Conservation (phyloP, 1,140 invertebrate species). For the Eurosta solidaginis region DNA sequence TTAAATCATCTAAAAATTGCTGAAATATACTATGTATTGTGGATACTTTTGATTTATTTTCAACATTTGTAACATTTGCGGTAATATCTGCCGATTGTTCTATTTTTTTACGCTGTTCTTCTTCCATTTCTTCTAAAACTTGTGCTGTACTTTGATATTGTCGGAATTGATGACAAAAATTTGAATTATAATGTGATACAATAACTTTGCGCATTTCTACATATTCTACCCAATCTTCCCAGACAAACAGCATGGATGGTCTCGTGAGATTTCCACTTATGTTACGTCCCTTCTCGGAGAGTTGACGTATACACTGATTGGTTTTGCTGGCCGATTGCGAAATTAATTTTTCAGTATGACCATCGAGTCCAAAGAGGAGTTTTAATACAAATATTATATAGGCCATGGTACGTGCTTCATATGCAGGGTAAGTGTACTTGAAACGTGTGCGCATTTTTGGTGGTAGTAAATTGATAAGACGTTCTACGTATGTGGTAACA, state of each 20-base stretch:
- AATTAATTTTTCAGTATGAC: constrained; percentile 65
- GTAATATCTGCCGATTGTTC: constrained; percentile 38
- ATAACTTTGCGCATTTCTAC: constrained; percentile 66
- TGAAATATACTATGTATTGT: constrained; percentile 45
- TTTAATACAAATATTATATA: constrained; percentile 69
- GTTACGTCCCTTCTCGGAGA: not conserved
- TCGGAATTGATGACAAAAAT: constrained; percentile 57
- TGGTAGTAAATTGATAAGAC: constrained; percentile 56
- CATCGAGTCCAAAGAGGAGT: constrained; percentile 68
- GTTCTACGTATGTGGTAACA: constrained; percentile 43
- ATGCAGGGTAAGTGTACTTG: constrained; percentile 60
- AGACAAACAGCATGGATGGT: constrained; percentile 64
- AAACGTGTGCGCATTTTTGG: constrained; percentile 55
- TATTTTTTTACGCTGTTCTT: constrained; percentile 41
- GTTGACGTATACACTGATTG: constrained; percentile 46
- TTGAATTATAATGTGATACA: constrained; percentile 63
- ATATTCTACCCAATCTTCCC: constrained; percentile 67
- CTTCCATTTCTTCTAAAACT: constrained; percentile 41
- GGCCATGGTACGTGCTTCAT: constrained; percentile 67
- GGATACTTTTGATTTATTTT: constrained; percentile 28
- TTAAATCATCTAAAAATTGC: constrained; percentile 19
- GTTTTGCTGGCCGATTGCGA: constrained; percentile 63
- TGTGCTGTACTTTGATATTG: constrained; percentile 33
- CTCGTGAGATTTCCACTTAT: not conserved
- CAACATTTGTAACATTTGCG: constrained; percentile 22